Evolutionary conservation across 2,797 vertebrate species (phyloP).

Genomic region (Sebastes iracundus): DNA sequence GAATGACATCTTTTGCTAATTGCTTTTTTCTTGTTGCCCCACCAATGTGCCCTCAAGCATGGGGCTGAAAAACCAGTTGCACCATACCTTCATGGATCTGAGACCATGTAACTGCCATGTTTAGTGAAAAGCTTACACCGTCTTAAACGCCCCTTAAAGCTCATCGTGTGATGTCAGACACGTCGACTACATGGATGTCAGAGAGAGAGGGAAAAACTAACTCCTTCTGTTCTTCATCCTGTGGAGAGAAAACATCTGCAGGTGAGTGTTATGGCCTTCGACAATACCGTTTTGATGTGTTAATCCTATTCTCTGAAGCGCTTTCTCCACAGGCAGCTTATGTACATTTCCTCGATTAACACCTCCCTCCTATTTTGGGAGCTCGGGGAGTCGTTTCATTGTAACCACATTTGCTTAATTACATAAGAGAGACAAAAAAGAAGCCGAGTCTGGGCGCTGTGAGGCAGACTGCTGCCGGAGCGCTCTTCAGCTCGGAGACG

Average conservation of each 20-base stretch:
- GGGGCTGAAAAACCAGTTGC: constrained; percentile 23
- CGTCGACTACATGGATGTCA: not conserved
- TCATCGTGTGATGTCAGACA: constrained; percentile 13
- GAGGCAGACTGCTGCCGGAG: constrained; percentile 40
- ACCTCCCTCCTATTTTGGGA: constrained; percentile 65
- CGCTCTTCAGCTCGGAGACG: constrained; percentile 36
- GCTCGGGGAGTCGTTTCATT: constrained; percentile 59
- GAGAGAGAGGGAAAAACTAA: not conserved
- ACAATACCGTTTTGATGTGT: constrained; percentile 23
- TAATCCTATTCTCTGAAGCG: constrained; percentile 47
- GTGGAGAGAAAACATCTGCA: constrained; percentile 19
- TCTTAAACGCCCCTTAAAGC: constrained; percentile 12
- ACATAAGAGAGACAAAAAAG: constrained; percentile 65
- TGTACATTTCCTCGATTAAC: constrained; percentile 61
- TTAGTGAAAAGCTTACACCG: not conserved
- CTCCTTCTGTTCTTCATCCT: not conserved
- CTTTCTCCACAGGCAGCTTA: constrained; percentile 48
- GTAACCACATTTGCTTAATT: constrained; percentile 71
- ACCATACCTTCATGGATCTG: not conserved
- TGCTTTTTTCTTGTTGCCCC: not conserved
- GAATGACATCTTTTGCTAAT: not conserved
- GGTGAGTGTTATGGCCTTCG: constrained; percentile 1
- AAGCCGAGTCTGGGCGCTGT: constrained; percentile 22
- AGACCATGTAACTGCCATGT: not conserved
- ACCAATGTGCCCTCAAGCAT: not conserved